Conservation (phyloP, 2,113 vertebrate species). For the Macquaria ambigua region DNA sequence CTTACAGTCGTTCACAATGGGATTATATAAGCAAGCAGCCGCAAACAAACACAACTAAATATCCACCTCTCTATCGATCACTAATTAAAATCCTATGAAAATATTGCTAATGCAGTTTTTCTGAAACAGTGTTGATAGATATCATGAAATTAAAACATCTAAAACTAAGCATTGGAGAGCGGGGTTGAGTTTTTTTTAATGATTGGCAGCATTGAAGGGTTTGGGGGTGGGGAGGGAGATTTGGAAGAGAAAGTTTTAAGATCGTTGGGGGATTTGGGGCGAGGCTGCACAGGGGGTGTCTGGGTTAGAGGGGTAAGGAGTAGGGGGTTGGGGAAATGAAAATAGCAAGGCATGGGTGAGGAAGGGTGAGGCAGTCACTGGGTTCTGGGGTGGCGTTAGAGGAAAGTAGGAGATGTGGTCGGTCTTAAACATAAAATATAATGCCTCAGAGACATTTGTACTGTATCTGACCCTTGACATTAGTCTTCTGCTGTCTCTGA, state of each 20-base stretch:
- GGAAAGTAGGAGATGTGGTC: neutral
- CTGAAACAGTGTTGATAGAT: neutral
- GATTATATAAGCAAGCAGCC: neutral
- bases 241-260: conserved; percentile 54
- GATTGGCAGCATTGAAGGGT: conserved; percentile 7
- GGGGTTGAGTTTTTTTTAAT: neutral
- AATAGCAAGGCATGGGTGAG: neutral
- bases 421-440: neutral
- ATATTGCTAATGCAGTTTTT: neutral
- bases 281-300: conserved; percentile 73
- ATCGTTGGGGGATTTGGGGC: conserved; percentile 59
- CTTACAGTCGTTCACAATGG: neutral
- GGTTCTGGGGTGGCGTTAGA: neutral
- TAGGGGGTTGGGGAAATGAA: neutral
- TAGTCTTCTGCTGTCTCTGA: neutral
- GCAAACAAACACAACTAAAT: neutral
- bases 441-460: neutral
- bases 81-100: neutral
- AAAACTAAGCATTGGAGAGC: neutral
- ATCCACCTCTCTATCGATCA: neutral
- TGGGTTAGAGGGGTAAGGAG: conserved; percentile 51
- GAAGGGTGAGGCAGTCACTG: neutral
- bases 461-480: conserved; percentile 17
- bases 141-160: no score
- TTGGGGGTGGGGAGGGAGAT: conserved; percentile 22